Evolutionary conservation across 2,113 vertebrate genomes (phyloP), one percentile per base, ranked within the genome.

Genomic region (Ivindomyrus marchei): DNA sequence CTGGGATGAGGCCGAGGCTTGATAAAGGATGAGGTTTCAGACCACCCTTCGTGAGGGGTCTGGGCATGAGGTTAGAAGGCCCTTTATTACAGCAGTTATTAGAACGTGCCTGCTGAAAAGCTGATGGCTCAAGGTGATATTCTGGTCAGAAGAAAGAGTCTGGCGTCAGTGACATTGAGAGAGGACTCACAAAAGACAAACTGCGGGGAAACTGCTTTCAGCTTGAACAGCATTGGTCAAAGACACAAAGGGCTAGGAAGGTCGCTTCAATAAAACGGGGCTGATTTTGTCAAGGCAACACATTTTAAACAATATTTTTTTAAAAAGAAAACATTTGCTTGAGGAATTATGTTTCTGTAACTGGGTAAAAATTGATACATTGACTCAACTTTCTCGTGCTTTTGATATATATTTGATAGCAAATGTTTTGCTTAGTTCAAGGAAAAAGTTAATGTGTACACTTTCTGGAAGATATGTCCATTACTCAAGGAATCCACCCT

Each of bases 1-100:
- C 92, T 93, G 92, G 88, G 5, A 21, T 87, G 77, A 90, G 77
- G 46, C 89, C 89, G 47, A 11, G 66, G 52, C 42, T 47, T n/a
- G 62, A 74, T 49, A 88, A 42, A 90, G 56, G 49, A 85, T 47
- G 45, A 3, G 39, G 83, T 13, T 47, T 47, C 45, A 85, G 45
- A 85, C 83, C 39, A 47, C 83, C 45, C 42, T 47, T 42, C 4
- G 74, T 42, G 74, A 80, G 31, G 70, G 74, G 4, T 80, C 36
- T 42, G 74, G 74, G 74, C n/a, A 39, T 17, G 36, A 80, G 74
- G 74, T 42, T 17, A 80, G 74, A 39, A 39, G 17, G 31, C 74
- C 74, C 74, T 39, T 47, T 49, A 85, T 45, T 49, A 50, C 84
- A 11, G 74, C 74, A 80, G 31, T 80, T 80, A 80, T 80, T 80